Evolutionary conservation across 2,888 invertebrate genomes (phyloP).

Genomic region (Lottia scabra): DNA sequence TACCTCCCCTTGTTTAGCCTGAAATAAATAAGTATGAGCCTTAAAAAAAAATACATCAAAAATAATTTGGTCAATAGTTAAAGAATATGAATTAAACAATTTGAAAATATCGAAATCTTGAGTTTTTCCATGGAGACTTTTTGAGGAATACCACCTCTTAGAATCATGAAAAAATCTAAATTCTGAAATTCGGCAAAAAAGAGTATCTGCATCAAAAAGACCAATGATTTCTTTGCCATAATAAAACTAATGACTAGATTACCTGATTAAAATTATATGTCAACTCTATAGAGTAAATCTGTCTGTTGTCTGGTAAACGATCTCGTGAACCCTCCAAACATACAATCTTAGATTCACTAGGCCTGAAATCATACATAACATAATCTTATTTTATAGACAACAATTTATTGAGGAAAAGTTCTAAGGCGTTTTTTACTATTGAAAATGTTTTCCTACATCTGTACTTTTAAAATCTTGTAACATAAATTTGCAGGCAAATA

Average conservation of each 20-base stretch:
- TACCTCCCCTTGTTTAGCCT: slow-evolving; percentile 81
- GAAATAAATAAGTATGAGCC: slow-evolving; percentile 19
- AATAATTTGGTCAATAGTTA: no score
- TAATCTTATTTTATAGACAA: background rate
- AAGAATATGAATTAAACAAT: no score
- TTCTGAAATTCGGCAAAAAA: no score
- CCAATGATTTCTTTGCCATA: no score
- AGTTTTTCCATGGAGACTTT: no score
- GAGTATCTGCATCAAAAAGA: no score
- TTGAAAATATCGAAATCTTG: no score
- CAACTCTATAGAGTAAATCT: slow-evolving; percentile 90
- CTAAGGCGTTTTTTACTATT: no score
- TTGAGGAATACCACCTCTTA: no score
- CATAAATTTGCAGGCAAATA: slow-evolving; percentile 10
- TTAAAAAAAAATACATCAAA: background rate
- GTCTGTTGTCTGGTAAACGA: slow-evolving; percentile 86
- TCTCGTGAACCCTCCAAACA: slow-evolving; percentile 83
- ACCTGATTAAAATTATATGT: slow-evolving; percentile 86
- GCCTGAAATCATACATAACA: slow-evolving; percentile 74
- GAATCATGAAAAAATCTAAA: no score
- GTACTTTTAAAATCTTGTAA: background rate
- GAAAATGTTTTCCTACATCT: background rate
- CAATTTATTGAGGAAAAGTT: background rate
- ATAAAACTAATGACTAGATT: slow-evolving; percentile 37
- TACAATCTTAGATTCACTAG: slow-evolving; percentile 82